A percentile compares a stretch with the other conserved stretches of the same genome.
These are phyloP conservation scores for Monochamus alternatus DNA, from an alignment of 2,888 invertebrate genomes.

Conservation along the genomic window DNA sequence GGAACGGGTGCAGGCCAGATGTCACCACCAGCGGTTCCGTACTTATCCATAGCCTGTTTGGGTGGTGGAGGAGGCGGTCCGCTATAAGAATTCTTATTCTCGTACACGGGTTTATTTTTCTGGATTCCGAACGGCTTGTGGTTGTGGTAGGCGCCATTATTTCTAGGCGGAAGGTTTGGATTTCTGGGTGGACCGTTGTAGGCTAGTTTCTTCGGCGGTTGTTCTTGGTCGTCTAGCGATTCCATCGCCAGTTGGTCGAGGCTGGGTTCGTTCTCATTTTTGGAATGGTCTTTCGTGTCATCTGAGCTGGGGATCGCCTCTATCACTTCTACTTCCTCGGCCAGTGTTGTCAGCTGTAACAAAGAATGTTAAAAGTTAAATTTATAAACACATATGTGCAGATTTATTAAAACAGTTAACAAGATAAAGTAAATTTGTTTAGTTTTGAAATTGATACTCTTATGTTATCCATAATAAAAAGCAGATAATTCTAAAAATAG, in stretches of 20 bases:
- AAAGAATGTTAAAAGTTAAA: not conserved
- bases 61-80: slow-evolving; percentile 75
- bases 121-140: slow-evolving; percentile 73
- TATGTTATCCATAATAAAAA: too few relatives aligned
- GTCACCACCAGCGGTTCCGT: slow-evolving; percentile 72
- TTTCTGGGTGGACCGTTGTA: slow-evolving; percentile 68
- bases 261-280: slow-evolving; percentile 76
- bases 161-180: slow-evolving; percentile 55
- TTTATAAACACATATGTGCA: too few relatives aligned
- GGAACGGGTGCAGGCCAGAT: slow-evolving; percentile 90
- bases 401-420: too few relatives aligned
- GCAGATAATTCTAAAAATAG: too few relatives aligned
- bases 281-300: slow-evolving; percentile 73
- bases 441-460: too few relatives aligned
- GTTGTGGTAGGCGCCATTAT: slow-evolving; percentile 54
- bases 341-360: slow-evolving; percentile 63
- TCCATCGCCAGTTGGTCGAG: slow-evolving; percentile 84
- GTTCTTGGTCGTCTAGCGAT: slow-evolving; percentile 77
- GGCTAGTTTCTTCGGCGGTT: slow-evolving; percentile 71
- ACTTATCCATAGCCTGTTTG: slow-evolving; percentile 69
- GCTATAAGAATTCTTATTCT: slow-evolving; percentile 78
- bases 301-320: slow-evolving; percentile 76
- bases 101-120: slow-evolving; percentile 70
- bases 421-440: too few relatives aligned
- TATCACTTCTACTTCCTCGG: slow-evolving; percentile 78